Percentiles rank a stretch among this genome's conserved stretches.
Conservation (phyloP, 2,888 invertebrate genomes). For the Macrophya alboannulata region DNA sequence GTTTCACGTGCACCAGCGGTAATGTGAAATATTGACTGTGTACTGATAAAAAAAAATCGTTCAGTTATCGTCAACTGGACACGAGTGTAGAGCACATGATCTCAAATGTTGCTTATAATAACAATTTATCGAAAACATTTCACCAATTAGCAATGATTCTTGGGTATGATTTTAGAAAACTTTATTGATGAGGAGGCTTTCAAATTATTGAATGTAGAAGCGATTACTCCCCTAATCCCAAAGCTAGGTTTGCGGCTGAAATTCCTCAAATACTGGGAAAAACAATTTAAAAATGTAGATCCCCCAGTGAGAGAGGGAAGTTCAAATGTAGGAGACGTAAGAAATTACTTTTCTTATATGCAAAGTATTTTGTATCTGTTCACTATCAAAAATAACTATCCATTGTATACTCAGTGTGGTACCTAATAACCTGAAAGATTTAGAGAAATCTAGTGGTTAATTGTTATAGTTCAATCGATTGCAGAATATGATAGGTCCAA, state of each 20-base stretch:
- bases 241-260: background rate
- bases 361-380: background rate
- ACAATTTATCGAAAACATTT: background rate
- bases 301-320: background rate
- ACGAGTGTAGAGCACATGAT: too few relatives aligned
- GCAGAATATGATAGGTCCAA: too few relatives aligned
- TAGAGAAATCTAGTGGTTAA: background rate
- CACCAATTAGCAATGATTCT: background rate
- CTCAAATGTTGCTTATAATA: too few relatives aligned
- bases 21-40: too few relatives aligned
- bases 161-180: background rate
- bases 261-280: constrained; percentile 6
- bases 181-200: constrained; percentile 5
- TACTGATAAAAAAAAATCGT: too few relatives aligned
- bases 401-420: background rate
- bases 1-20: background rate
- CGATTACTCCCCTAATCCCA: background rate
- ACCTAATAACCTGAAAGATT: background rate
- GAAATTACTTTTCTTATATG: background rate
- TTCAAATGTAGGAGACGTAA: background rate
- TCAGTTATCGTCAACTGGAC: too few relatives aligned
- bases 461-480: background rate
- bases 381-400: background rate
- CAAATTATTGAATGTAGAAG: background rate
- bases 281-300: constrained; percentile 2